Conservation (phyloP, 2,797 vertebrate species). For the Hirundo rustica region DNA sequence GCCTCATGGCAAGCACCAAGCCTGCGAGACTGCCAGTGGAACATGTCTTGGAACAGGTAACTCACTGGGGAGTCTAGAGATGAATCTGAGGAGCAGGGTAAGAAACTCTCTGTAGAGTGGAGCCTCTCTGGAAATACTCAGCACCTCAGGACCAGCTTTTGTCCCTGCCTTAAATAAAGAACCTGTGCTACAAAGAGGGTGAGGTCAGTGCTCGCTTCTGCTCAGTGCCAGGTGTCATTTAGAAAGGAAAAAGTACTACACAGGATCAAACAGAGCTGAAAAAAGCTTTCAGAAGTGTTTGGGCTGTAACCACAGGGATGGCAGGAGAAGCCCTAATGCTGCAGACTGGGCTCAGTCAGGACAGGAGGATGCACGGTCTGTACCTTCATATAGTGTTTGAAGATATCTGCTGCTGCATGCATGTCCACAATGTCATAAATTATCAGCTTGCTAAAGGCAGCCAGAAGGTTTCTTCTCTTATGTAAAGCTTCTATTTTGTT, state of each 20-base stretch:
- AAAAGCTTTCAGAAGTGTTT: neutral
- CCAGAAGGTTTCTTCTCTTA: constrained; percentile 96
- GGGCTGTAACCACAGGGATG: neutral
- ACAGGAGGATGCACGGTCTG: neutral
- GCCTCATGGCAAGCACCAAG: neutral
- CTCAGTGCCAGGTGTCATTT: neutral
- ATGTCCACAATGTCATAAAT: constrained; percentile 99
- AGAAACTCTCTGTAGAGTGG: neutral
- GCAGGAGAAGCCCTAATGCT: neutral
- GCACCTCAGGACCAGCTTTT: neutral
- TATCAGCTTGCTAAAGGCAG: constrained; percentile 98
- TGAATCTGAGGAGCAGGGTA: neutral
- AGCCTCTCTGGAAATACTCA: neutral
- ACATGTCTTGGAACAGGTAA: neutral
- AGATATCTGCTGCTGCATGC: constrained; percentile 98
- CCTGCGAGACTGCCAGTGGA: neutral
- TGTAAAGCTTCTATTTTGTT: constrained; percentile 99
- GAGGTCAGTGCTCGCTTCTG: neutral
- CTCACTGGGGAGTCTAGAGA: neutral
- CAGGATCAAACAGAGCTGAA: neutral
- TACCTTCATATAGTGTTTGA: constrained; percentile 99
- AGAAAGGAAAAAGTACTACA: neutral
- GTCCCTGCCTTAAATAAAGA: neutral
- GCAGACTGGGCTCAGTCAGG: neutral
- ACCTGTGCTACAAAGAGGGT: neutral